A percentile compares a stretch with the other conserved stretches of the same genome.
phyloP scores from a whole-genome alignment of 2,113 vertebrate species.

The Natator depressus region DNA sequence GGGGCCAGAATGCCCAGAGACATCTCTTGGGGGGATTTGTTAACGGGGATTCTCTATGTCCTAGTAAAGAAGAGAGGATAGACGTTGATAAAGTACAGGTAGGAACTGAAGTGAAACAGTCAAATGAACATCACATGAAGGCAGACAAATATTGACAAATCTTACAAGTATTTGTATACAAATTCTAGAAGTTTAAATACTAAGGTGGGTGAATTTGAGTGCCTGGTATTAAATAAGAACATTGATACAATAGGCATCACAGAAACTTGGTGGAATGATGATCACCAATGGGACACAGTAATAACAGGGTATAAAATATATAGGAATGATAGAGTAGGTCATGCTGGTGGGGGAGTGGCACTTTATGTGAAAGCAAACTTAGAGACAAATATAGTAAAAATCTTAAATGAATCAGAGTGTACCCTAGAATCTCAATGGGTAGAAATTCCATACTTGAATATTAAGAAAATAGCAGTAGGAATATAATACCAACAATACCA shows the following conservation, averaged over 20 bases:
- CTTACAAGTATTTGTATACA: neutral
- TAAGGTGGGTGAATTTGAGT: neutral
- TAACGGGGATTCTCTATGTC: neutral
- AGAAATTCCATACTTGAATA: neutral
- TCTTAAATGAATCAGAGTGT: neutral
- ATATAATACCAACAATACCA: neutral
- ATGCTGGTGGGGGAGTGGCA: neutral
- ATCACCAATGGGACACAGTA: neutral
- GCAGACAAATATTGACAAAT: neutral
- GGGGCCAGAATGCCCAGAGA: rapidly evolving
- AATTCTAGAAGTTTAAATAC: neutral
- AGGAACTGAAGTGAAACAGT: neutral
- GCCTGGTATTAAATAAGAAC: neutral
- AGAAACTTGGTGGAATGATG: neutral
- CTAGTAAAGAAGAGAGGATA: neutral
- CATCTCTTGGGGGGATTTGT: neutral
- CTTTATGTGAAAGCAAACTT: neutral
- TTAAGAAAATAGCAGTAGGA: neutral
- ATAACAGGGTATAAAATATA: neutral
- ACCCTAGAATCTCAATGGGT: neutral
- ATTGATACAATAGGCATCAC: neutral
- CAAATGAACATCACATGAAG: neutral
- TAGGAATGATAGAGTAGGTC: neutral
- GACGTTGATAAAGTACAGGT: neutral
- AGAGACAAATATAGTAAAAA: neutral